These are phyloP conservation scores for Pangasianodon gigas DNA, from an alignment of 2,113 vertebrate genomes.

Conservation along the genomic window DNA sequence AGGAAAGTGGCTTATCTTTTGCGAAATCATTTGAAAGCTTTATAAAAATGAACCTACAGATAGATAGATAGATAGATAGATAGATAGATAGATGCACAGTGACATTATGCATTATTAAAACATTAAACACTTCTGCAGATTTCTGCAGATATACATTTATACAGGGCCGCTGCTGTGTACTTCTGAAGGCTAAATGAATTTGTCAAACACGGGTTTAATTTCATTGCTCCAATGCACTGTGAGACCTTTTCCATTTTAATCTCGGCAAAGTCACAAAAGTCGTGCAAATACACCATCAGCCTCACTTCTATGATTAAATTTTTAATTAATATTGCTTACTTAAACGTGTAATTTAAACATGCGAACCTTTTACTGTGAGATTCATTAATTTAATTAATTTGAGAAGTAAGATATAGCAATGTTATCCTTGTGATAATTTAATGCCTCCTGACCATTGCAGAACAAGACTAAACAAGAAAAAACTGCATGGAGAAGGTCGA, in stretches of 20 bases:
- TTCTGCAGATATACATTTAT: background rate
- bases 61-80: background rate
- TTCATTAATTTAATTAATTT: constrained; percentile 55
- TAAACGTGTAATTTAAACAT: constrained; percentile 81
- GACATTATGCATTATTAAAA: background rate
- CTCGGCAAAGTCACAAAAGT: constrained; percentile 62
- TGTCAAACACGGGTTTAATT: constrained; percentile 53
- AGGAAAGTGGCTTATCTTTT: background rate
- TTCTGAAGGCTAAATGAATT: constrained; percentile 15
- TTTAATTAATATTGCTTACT: constrained; percentile 82
- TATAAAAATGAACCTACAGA: background rate
- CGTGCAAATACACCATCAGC: constrained; percentile 68
- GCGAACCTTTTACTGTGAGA: constrained; percentile 64
- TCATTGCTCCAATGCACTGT: constrained; percentile 63
- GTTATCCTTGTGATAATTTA: constrained; percentile 26
- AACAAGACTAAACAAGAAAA: background rate
- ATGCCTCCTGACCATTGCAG: background rate
- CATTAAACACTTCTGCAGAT: background rate
- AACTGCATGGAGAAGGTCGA: background rate
- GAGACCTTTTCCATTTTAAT: constrained; percentile 59
- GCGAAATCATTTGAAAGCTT: background rate
- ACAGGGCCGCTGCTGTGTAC: background rate
- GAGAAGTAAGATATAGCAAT: constrained; percentile 36
- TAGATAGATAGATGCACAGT: background rate
- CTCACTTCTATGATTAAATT: constrained; percentile 73